Base-by-base conservation (phyloP, 2,888 invertebrate genomes). In the Byasa hedistus region DNA sequence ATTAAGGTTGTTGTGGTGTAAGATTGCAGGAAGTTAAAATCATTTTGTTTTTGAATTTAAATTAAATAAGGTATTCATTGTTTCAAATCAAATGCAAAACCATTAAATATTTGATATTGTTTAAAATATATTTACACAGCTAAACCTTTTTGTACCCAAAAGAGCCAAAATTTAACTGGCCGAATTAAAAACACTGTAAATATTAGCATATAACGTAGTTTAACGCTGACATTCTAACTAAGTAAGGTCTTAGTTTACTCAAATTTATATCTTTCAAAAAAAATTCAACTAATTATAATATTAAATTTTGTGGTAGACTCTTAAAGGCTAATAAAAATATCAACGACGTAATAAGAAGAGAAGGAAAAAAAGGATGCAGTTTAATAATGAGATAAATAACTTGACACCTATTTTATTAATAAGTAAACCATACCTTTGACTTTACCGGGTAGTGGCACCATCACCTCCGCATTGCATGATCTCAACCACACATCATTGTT, bases 401-500 rank as follows among this genome's bases (percentile, higher is more conserved):
- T 5, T 44, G 19, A 44, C 3, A 19, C 17, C 2, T 8, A 44
- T 19, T 3, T 4, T 19, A 10, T 17, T 3, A 44, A 44, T 19
- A 44, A 17, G 5, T 17, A 19, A 19, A 48, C 69, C 67, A 62
- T 75, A 91, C 96, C 96, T 79, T 90, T 93, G 1, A 94, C 78
- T 65, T 85, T 82, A 4, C 96, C 97, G 57, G 89, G 79, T 12
- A 97, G 84, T 0, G 97, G 97, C 69, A 94, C 91, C 1, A 93
- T 84, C 27, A 96, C 93, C 88, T 97, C 97, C 66, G 94, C 81
- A 68, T 94, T 94, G 73, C 97, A 97, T 2, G 96, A 95, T 65
- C 97, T 92, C 75, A 96, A 83, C 97, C 97, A 97, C 51, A 97
- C 94, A 36, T 92, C 93, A 0, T 93, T 88, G 73, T 97, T 96